Conservation (phyloP, 2,113 vertebrate species). For the Pontoporia blainvillei region DNA sequence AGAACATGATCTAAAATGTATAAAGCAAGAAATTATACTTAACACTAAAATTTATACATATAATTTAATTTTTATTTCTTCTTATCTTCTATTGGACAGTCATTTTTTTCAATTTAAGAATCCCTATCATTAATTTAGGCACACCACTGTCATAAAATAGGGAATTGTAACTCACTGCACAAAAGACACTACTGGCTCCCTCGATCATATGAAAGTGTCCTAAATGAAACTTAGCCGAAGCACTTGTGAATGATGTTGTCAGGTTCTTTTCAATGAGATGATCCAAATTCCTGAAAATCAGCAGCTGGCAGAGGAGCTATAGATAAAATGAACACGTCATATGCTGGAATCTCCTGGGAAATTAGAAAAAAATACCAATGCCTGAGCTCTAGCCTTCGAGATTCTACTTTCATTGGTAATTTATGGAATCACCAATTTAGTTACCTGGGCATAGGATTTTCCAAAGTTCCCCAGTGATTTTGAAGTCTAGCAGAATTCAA, state of each 20-base stretch:
- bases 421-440: background rate
- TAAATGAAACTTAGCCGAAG: background rate
- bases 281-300: background rate
- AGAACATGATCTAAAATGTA: background rate
- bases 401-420: background rate
- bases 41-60: background rate
- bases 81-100: background rate
- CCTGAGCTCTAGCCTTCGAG: background rate
- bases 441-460: background rate
- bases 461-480: background rate
- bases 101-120: background rate
- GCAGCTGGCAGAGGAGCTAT: background rate
- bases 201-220: background rate
- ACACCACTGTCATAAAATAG: background rate
- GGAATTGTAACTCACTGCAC: background rate
- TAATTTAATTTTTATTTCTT: background rate
- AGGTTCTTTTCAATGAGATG: background rate
- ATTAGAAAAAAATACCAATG: background rate
- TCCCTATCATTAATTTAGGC: background rate
- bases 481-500: background rate
- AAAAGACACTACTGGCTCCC: background rate
- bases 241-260: background rate
- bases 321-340: background rate
- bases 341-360: background rate
- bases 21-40: background rate